These are phyloP conservation scores for Linnaemya tessellans DNA, from an alignment of 2,888 invertebrate species.

Conservation along the genomic window DNA sequence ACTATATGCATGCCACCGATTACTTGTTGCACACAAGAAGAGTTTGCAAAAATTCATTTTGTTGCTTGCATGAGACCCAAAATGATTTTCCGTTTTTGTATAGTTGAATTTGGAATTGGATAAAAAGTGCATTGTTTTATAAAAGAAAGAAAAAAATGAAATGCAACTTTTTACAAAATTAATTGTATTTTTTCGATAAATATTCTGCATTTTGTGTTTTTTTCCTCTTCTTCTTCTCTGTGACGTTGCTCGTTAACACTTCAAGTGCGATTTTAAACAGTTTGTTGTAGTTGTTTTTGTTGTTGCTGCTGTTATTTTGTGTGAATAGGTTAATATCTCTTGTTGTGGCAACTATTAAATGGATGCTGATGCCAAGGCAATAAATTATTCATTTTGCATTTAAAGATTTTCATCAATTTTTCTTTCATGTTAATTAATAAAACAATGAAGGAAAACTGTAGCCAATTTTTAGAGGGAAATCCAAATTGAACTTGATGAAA, in stretches of 20 bases:
- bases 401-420: conserved; percentile 49
- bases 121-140: conserved; percentile 56
- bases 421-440: conserved; percentile 54
- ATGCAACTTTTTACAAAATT: conserved; percentile 38
- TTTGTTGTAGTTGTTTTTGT: conserved; percentile 10
- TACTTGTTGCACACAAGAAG: conserved; percentile 1
- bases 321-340: background rate
- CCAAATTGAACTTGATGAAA: too few species aligned
- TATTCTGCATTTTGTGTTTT: background rate
- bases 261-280: conserved; percentile 72
- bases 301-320: background rate
- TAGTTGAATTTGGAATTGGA: conserved; percentile 7
- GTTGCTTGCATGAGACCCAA: conserved; percentile 57
- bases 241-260: conserved; percentile 69
- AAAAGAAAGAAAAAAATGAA: too few species aligned
- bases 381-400: conserved; percentile 43
- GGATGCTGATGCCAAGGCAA: conserved; percentile 39
- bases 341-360: conserved; percentile 19
- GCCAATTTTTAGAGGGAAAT: background rate
- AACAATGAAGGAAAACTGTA: background rate
- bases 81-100: conserved; percentile 12
- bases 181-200: conserved; percentile 36
- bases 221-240: conserved; percentile 10
- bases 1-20: conserved; percentile 6
- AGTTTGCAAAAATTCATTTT: conserved; percentile 1